phyloP scores from a whole-genome alignment of 2,113 vertebrate genomes.

The Muntiacus reevesi region DNA sequence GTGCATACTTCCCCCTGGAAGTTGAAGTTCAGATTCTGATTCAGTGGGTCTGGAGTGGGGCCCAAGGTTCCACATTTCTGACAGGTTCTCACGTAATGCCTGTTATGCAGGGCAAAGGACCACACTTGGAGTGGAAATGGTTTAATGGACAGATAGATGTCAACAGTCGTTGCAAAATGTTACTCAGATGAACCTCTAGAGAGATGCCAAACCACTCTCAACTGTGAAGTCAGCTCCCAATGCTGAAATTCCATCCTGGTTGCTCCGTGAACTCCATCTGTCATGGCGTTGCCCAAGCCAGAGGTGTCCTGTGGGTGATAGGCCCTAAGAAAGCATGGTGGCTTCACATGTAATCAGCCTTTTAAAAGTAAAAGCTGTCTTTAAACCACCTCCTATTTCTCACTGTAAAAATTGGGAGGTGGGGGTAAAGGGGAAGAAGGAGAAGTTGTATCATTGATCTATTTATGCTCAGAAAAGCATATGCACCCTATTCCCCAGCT shows the following conservation, averaged over 20 bases:
- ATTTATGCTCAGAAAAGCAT: neutral
- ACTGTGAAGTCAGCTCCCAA: neutral
- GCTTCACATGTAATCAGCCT: neutral
- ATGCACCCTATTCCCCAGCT: neutral
- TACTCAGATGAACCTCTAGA: neutral
- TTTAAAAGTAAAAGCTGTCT: neutral
- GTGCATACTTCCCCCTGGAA: neutral
- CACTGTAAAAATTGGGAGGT: neutral
- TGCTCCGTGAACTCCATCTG: neutral
- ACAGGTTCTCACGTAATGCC: neutral
- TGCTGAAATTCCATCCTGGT: slow-evolving; percentile 1
- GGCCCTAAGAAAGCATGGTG: neutral
- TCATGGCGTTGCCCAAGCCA: neutral
- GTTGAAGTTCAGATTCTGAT: slow-evolving; percentile 2
- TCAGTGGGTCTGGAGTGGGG: neutral
- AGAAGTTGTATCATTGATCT: neutral
- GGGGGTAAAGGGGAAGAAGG: neutral
- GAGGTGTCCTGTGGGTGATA: neutral
- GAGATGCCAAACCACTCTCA: neutral
- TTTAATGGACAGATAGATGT: neutral
- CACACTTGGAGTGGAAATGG: neutral
- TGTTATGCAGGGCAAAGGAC: neutral
- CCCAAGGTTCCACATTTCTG: neutral
- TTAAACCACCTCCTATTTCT: neutral
- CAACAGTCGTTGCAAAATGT: neutral